Conservation (phyloP, 2,888 invertebrate species). For the Latheticus oryzae region DNA sequence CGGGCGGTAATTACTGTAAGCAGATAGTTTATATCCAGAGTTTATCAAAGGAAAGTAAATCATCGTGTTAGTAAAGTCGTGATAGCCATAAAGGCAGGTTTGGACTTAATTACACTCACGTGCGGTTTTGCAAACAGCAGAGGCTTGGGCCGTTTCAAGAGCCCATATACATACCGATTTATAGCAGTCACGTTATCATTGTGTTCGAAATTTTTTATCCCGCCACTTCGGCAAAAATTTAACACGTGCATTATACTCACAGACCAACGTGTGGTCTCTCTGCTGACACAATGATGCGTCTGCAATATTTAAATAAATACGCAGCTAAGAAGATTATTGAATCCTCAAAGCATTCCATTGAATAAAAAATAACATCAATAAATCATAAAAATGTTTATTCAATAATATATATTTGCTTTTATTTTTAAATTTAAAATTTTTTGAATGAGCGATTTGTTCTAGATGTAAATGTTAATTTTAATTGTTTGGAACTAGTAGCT, state of each 20-base stretch:
- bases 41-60: slow-evolving; percentile 64
- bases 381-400: too few relatives aligned
- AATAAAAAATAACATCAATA: too few relatives aligned
- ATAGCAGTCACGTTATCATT: slow-evolving; percentile 60
- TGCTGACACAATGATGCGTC: slow-evolving; percentile 24
- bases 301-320: not conserved
- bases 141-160: slow-evolving; percentile 53
- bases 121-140: slow-evolving; percentile 60
- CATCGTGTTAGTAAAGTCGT: slow-evolving; percentile 62
- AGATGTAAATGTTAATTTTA: slow-evolving; percentile 19
- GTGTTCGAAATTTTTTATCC: slow-evolving; percentile 55
- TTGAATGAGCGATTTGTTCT: too few relatives aligned
- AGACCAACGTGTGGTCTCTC: slow-evolving; percentile 51
- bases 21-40: slow-evolving; percentile 62
- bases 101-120: slow-evolving; percentile 65
- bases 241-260: slow-evolving; percentile 50
- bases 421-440: too few relatives aligned
- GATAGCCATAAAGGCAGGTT: slow-evolving; percentile 63
- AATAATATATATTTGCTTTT: too few relatives aligned
- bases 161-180: slow-evolving; percentile 60
- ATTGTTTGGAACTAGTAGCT: slow-evolving; percentile 3
- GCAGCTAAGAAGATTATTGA: too few relatives aligned
- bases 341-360: too few relatives aligned
- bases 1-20: slow-evolving; percentile 56
- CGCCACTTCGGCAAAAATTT: slow-evolving; percentile 46